Percentiles rank a stretch among this genome's conserved stretches.
Conservation (phyloP, 2,888 invertebrate species). For the Geotrupes spiniger region DNA sequence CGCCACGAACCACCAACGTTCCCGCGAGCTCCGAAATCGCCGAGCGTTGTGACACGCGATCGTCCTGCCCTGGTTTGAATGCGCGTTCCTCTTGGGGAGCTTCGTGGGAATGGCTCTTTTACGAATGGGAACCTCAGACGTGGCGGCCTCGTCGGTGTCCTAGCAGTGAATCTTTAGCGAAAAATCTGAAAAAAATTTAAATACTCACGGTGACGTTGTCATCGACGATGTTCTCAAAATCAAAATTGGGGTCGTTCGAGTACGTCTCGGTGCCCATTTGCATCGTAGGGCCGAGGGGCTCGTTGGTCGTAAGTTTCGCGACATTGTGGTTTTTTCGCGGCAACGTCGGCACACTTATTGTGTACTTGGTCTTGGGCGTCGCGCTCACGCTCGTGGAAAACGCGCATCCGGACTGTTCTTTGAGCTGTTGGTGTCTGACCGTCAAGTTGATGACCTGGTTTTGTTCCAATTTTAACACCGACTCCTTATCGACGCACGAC, state of each 20-base stretch:
- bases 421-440: slow-evolving; percentile 55
- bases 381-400: slow-evolving; percentile 43
- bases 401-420: slow-evolving; percentile 59
- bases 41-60: slow-evolving; percentile 57
- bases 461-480: slow-evolving; percentile 65
- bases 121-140: slow-evolving; percentile 32
- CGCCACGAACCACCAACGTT: slow-evolving; percentile 94
- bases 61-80: slow-evolving; percentile 2
- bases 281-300: not conserved
- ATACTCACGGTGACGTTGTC: not conserved
- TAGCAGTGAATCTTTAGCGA: not conserved
- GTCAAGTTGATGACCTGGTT: slow-evolving; percentile 80
- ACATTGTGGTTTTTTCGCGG: not conserved
- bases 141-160: slow-evolving; percentile 4
- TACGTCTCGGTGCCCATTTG: not conserved
- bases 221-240: not conserved
- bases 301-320: too few species aligned
- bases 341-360: slow-evolving; percentile 21
- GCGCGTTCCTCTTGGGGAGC: slow-evolving; percentile 35
- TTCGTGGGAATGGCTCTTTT: slow-evolving; percentile 44
- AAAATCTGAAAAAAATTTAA: not conserved
- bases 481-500: slow-evolving; percentile 73
- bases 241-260: not conserved
- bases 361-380: slow-evolving; percentile 19
- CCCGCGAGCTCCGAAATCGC: slow-evolving; percentile 75